Evolutionary conservation across 2,888 invertebrate species (phyloP).

Genomic region (Lepetodrilus schrolli): DNA sequence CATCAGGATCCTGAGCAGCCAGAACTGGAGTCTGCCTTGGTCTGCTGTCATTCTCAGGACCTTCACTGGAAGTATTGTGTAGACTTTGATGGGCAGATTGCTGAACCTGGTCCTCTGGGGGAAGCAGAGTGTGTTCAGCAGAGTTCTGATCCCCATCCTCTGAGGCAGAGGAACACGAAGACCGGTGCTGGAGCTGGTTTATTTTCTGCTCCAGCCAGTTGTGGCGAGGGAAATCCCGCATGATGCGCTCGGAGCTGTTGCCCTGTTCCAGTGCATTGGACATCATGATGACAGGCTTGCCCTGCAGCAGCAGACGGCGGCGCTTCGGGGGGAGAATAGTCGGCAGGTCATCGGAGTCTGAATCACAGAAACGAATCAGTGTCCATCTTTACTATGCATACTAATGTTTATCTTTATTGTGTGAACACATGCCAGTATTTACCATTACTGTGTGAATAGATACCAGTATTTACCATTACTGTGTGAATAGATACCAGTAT

Average conservation of each 20-base stretch:
- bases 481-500: too few species aligned
- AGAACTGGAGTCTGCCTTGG: not conserved
- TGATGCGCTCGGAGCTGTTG: slow-evolving; percentile 44
- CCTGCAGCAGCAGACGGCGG: slow-evolving; percentile 32
- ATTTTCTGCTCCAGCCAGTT: slow-evolving; percentile 79
- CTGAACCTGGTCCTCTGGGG: not conserved
- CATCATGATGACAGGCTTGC: slow-evolving; percentile 9
- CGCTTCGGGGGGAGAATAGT: slow-evolving; percentile 47
- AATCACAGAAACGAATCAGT: too few species aligned
- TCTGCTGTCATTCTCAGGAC: not conserved
- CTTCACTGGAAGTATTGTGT: not conserved
- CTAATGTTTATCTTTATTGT: too few species aligned
- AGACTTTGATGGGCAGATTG: not conserved
- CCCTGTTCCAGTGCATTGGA: not conserved
- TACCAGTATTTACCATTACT: too few species aligned
- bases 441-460: too few species aligned
- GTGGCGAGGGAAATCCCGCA: slow-evolving; percentile 50
- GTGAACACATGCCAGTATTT: too few species aligned
- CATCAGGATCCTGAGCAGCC: not conserved
- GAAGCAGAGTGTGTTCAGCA: not conserved
- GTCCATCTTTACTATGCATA: too few species aligned
- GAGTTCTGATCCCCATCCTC: not conserved
- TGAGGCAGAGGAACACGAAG: not conserved
- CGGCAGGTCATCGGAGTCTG: slow-evolving; percentile 48
- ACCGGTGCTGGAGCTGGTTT: slow-evolving; percentile 63